Conservation (phyloP, 1,140 invertebrate genomes). For the Diorhabda elongata region DNA sequence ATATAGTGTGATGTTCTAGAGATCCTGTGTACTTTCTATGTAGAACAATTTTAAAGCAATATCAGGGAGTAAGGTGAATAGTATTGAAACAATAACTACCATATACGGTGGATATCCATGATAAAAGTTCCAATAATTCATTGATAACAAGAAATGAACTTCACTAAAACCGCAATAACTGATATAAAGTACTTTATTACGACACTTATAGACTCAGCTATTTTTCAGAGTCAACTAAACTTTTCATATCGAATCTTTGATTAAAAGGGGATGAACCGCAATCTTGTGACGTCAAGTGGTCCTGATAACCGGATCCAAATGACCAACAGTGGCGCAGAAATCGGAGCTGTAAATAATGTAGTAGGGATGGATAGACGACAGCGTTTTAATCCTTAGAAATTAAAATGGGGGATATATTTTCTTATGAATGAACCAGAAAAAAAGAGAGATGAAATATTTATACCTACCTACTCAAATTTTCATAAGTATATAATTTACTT, state of each 20-base stretch:
- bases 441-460: too few species aligned
- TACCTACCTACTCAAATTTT: too few species aligned
- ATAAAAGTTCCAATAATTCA: conserved; percentile 19
- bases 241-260: neutral
- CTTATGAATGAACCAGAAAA: too few species aligned
- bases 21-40: too few species aligned
- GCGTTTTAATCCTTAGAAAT: neutral
- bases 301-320: conserved; percentile 29
- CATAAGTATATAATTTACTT: too few species aligned
- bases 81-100: neutral
- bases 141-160: neutral
- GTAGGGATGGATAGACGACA: neutral
- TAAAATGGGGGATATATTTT: too few species aligned
- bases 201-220: conserved; percentile 7
- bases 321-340: conserved; percentile 2
- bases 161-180: neutral
- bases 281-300: conserved; percentile 25
- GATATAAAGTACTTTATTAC: neutral
- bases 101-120: conserved; percentile 7
- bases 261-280: conserved; percentile 28
- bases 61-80: too few species aligned
- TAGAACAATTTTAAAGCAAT: too few species aligned
- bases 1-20: too few species aligned
- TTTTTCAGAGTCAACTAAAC: conserved; percentile 15
- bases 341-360: neutral